phyloP scores from a whole-genome alignment of 1,140 invertebrate species.

The Brachionus asplanchnoidis region DNA sequence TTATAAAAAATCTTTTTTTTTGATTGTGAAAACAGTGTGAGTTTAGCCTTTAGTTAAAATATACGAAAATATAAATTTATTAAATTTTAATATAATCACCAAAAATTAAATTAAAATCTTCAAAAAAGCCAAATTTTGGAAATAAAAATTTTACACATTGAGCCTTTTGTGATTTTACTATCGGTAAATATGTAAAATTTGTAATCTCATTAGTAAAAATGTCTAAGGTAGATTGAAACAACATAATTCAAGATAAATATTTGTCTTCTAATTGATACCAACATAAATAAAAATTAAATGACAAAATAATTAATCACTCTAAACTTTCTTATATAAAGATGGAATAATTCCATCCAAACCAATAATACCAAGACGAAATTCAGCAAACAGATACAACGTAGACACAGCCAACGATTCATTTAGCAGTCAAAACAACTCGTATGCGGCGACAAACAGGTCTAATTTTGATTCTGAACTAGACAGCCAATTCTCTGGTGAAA shows the following conservation, averaged over 20 bases:
- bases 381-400: neutral
- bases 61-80: too few species aligned
- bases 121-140: too few species aligned
- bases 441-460: neutral
- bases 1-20: too few species aligned
- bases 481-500: neutral
- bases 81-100: too few species aligned
- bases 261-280: neutral
- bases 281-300: neutral
- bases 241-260: neutral
- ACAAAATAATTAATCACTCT: neutral
- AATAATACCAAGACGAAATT: slow-evolving; percentile 40
- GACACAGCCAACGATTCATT: neutral
- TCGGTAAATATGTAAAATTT: neutral
- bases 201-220: neutral
- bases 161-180: neutral
- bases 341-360: slow-evolving; percentile 35
- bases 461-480: slow-evolving; percentile 16
- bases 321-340: slow-evolving; percentile 21
- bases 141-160: too few species aligned
- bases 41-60: too few species aligned
- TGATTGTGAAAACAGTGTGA: too few species aligned
- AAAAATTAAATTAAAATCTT: too few species aligned
- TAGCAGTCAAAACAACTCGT: neutral
- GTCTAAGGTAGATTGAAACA: neutral